Evolutionary conservation across 2,888 invertebrate genomes (phyloP), one percentile per base, ranked within the genome.

Genomic region (Blera fallax): DNA sequence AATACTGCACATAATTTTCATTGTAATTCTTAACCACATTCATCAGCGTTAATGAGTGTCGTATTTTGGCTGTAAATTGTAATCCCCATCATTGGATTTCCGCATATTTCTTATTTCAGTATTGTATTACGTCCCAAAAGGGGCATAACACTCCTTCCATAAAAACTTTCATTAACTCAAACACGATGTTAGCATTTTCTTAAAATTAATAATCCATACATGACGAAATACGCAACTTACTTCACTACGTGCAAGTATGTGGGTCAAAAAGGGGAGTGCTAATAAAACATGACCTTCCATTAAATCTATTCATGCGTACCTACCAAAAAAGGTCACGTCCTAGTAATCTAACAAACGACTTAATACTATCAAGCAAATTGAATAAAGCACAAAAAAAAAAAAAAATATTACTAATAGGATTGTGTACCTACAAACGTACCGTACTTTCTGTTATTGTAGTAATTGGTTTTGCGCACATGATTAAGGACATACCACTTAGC

Each of bases 231-330:
- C 24, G 8, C 6, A 45, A 18, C 27, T 43, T 43, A 37, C 37
- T 37, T 40, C 24, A 62, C 27, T 62, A 62, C 62, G 62, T 62
- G 62, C 40, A 11, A 27, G 43, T 27, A 43, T 37, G 24, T 43
- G 16, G 14, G 40, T 29, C 27, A 45, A 62, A 62, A n/a, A 1
- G 24, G 3, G 24, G 18, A 37, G n/a, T 8, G 14, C 21, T 18
- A 21, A 37, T 14, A 16, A 18, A 58, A 16, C 58, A 40, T 24
- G 43, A 27, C 43, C 43, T 45, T 62, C 14, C 43, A 62, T 43
- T 27, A 62, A 62, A 62, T 10, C 29, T 16, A 29, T 43, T 62
- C 16, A 62, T 45, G 43, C 27, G 43, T 8, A 45, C 24, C 43
- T 43, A 29, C 43, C n/a, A 10, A 62, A 16, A 29, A 43, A 43